Percentiles rank a stretch among this genome's conserved stretches.
Evolutionary conservation across 2,113 vertebrate species (phyloP).

Genomic region (Odocoileus virginianus): DNA sequence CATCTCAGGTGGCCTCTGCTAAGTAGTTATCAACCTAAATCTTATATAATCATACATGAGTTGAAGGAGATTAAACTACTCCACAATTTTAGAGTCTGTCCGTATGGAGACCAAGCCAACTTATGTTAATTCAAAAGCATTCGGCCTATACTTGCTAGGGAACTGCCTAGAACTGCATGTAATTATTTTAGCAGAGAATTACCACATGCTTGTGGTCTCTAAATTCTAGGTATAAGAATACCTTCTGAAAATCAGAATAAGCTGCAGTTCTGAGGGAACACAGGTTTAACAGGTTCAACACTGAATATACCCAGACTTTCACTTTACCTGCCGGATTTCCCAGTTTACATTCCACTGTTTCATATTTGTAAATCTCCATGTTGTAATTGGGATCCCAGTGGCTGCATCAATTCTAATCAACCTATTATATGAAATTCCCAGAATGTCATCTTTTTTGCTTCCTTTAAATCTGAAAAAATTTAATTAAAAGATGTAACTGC

Average conservation of each 20-base stretch:
- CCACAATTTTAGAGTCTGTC: not conserved
- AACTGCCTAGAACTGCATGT: not conserved
- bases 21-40: not conserved
- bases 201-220: not conserved
- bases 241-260: not conserved
- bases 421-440: conserved; percentile 97
- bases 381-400: conserved; percentile 90
- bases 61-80: not conserved
- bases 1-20: not conserved
- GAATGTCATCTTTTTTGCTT: conserved; percentile 93
- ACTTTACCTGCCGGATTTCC: conserved; percentile 94
- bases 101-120: not conserved
- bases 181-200: conserved; percentile 16
- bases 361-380: conserved; percentile 97
- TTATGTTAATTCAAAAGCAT: not conserved
- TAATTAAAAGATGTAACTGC: not conserved
- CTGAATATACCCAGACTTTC: not conserved
- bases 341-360: conserved; percentile 99
- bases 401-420: conserved; percentile 93
- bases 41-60: not conserved
- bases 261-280: not conserved
- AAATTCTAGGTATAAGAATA: not conserved
- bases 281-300: not conserved
- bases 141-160: not conserved
- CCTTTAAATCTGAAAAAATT: conserved; percentile 89